A percentile compares a stretch with the other conserved stretches of the same genome.
phyloP scores from a whole-genome alignment of 37 sponge, comb jelly and placozoan species.

The Hexactinellida sp. region DNA sequence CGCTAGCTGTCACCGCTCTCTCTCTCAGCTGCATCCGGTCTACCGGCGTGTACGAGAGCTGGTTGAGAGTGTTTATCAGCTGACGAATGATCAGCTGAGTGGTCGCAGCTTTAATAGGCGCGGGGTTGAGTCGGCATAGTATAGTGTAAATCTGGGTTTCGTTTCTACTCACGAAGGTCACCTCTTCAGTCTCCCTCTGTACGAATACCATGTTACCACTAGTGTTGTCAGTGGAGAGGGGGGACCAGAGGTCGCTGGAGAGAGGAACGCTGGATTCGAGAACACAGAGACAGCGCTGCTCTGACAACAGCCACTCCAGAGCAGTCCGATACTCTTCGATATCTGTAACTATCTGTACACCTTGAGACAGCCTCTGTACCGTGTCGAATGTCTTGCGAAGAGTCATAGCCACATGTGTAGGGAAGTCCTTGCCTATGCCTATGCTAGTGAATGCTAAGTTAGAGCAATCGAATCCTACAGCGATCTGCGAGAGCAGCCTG shows the following conservation, averaged over 20 bases:
- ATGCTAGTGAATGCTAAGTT: background rate
- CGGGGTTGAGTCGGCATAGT: background rate
- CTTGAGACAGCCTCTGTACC: background rate
- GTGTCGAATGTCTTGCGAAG: background rate
- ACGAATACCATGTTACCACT: background rate
- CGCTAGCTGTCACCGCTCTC: background rate
- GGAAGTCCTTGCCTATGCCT: background rate
- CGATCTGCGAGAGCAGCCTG: background rate
- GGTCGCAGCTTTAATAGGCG: background rate
- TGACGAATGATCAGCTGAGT: background rate
- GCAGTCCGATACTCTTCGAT: background rate
- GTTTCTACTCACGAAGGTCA: background rate
- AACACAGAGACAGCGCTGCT: background rate
- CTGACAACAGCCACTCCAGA: slow-evolving; percentile 5
- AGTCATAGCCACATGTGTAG: slow-evolving; percentile 2
- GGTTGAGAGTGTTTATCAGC: background rate
- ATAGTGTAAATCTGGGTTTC: background rate
- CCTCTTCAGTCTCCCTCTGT: background rate
- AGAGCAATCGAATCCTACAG: background rate
- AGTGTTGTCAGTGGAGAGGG: background rate
- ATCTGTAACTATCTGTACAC: slow-evolving; percentile 10
- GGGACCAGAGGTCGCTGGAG: background rate
- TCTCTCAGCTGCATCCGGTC: background rate
- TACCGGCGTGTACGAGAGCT: background rate
- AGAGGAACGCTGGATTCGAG: background rate